phyloP scores from a whole-genome alignment of 2,113 vertebrate genomes.

The Pangasianodon hypophthalmus region DNA sequence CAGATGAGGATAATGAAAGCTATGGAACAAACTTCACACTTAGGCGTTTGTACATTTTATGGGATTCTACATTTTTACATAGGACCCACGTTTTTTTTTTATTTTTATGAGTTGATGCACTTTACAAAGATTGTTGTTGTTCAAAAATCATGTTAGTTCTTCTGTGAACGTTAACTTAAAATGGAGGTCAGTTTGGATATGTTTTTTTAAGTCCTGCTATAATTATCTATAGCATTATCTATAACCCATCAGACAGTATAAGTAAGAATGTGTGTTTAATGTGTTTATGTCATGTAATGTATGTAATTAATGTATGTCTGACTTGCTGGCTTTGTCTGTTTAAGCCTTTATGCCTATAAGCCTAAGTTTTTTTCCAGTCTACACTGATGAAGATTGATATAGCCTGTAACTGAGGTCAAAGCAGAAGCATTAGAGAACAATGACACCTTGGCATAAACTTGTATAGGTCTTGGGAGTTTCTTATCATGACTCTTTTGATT shows the following conservation, averaged over 20 bases:
- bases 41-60: conserved; percentile 9
- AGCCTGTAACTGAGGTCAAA: not conserved
- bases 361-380: not conserved
- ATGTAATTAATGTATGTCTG: not conserved
- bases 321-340: not conserved
- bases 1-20: conserved; percentile 32
- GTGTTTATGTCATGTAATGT: not conserved
- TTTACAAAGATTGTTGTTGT: not conserved
- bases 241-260: not conserved
- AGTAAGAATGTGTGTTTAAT: not conserved
- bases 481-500: not conserved
- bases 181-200: not conserved
- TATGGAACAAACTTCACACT: not conserved
- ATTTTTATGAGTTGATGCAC: not conserved
- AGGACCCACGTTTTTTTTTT: not conserved
- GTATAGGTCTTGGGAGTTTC: not conserved
- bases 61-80: not conserved
- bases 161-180: not conserved
- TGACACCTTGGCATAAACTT: not conserved
- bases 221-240: not conserved
- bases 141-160: not conserved
- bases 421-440: conserved; percentile 1
- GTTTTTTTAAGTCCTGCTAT: not conserved
- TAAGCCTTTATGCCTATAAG: not conserved
- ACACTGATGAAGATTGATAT: not conserved